These are phyloP conservation scores for Enteromius trimaculatus DNA, from an alignment of 2,797 vertebrate genomes.

Conservation along the genomic window DNA sequence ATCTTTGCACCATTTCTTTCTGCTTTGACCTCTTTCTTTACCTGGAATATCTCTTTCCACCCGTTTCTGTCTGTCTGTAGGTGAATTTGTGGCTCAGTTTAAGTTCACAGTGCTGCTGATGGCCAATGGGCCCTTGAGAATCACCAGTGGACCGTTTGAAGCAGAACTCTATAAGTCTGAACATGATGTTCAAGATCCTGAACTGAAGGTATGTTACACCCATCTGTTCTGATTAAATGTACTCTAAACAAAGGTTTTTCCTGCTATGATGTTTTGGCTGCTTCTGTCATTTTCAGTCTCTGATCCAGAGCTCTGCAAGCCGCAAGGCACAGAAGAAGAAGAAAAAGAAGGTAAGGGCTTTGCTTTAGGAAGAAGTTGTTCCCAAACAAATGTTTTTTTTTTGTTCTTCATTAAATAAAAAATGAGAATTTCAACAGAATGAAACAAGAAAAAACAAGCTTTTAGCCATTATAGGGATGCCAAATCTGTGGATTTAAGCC, in stretches of 20 bases:
- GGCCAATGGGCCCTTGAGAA: conserved; percentile 94
- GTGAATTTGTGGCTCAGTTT: conserved; percentile 95
- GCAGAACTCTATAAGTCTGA: conserved; percentile 93
- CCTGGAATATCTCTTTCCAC: neutral
- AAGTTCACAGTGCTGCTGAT: conserved; percentile 98
- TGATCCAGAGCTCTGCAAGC: conserved; percentile 93
- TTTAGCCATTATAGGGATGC: neutral
- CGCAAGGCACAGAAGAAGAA: conserved; percentile 98
- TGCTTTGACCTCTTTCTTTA: neutral
- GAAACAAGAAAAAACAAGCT: neutral
- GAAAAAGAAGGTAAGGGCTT: conserved; percentile 93
- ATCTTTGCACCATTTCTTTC: neutral
- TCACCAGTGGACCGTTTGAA: conserved; percentile 91
- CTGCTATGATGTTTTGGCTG: neutral
- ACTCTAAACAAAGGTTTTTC: neutral
- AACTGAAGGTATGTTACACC: conserved; percentile 84
- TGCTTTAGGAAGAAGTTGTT: neutral
- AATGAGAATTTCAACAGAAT: neutral
- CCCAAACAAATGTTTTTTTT: neutral
- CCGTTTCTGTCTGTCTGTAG: conserved; percentile 69
- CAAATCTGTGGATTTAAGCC: neutral
- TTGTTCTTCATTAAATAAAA: no score
- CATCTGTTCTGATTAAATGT: neutral
- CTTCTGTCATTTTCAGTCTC: conserved; percentile 44
- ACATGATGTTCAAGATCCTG: conserved; percentile 89